Evolutionary conservation across 2,797 vertebrate species (phyloP).

Genomic region (Melopsittacus undulatus): DNA sequence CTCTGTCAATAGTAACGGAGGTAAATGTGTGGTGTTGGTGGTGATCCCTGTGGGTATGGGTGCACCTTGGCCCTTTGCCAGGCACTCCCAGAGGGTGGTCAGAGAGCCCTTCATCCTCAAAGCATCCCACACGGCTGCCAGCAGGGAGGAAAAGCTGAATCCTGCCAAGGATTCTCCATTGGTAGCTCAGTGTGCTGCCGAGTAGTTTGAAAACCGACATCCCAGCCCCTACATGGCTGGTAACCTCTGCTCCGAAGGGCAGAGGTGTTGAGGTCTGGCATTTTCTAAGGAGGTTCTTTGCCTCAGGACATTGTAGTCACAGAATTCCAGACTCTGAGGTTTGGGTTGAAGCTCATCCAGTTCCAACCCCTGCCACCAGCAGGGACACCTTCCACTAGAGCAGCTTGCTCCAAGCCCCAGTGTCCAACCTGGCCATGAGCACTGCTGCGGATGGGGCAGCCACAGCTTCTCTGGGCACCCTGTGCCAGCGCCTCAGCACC

Average conservation of each 20-base stretch:
- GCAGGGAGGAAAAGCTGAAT: background rate
- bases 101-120: background rate
- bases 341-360: background rate
- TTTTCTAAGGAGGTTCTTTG: background rate
- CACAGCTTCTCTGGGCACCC: too few species aligned
- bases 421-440: too few species aligned
- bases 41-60: background rate
- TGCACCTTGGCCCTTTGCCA: accelerated
- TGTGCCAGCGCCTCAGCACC: too few species aligned
- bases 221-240: accelerated
- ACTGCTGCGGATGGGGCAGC: too few species aligned
- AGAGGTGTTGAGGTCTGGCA: too few species aligned
- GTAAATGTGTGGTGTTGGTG: accelerated
- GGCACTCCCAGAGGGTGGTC: too few species aligned
- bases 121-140: background rate
- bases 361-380: background rate
- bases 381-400: background rate
- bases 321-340: background rate
- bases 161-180: background rate
- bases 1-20: background rate
- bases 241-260: background rate
- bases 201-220: background rate
- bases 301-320: background rate
- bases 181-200: background rate
- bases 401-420: too few species aligned